phyloP scores from a whole-genome alignment of 2,888 invertebrate species.

The Penaeus monodon region DNA sequence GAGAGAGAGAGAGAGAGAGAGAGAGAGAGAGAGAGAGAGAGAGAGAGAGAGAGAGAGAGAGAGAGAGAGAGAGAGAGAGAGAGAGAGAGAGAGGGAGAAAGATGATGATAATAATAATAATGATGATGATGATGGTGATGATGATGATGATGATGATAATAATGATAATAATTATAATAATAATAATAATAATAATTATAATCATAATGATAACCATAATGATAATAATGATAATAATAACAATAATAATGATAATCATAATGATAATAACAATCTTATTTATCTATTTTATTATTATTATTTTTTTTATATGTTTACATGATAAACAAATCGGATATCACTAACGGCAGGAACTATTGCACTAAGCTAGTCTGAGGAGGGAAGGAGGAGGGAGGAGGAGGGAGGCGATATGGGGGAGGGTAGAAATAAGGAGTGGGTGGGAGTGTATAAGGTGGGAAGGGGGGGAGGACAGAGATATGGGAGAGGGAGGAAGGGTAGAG shows the following conservation, averaged over 20 bases:
- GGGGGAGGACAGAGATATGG: too few species aligned
- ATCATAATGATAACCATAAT: too few species aligned
- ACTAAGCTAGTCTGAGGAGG: not conserved
- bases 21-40: not conserved
- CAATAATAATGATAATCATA: too few species aligned
- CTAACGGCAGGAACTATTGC: not conserved
- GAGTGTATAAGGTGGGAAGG: not conserved
- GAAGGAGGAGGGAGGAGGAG: not conserved
- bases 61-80: slow-evolving; percentile 1
- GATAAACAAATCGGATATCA: not conserved
- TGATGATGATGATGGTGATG: too few species aligned
- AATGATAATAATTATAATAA: too few species aligned
- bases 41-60: not conserved
- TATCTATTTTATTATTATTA: too few species aligned
- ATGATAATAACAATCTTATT: too few species aligned
- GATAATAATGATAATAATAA: too few species aligned
- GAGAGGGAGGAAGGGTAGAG: not conserved
- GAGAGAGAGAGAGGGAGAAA: slow-evolving; percentile 21
- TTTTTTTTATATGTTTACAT: too few species aligned
- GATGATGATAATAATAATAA: not conserved
- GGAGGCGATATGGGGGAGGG: not conserved
- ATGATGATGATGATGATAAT: too few species aligned
- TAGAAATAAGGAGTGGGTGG: not conserved
- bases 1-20: not conserved
- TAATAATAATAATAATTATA: too few species aligned